Percentiles rank a stretch among this genome's conserved stretches.
phyloP scores from a whole-genome alignment of 2,888 invertebrate species.

The Ditula angustiorana region DNA sequence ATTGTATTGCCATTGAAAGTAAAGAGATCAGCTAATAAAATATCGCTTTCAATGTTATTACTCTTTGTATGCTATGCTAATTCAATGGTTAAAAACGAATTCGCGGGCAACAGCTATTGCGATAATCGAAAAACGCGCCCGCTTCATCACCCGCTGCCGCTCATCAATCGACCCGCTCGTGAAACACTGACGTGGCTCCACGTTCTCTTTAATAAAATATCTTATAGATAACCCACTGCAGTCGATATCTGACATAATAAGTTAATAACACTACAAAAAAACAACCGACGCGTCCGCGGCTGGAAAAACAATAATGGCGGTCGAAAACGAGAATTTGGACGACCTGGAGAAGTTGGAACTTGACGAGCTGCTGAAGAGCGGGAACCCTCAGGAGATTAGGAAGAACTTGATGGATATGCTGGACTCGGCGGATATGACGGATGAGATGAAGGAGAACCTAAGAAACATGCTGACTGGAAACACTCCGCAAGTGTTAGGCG shows the following conservation, averaged over 20 bases:
- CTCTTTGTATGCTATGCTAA: too few relatives aligned
- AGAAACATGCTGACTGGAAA: constrained; percentile 79
- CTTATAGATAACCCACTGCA: constrained; percentile 22
- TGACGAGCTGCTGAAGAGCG: constrained; percentile 63
- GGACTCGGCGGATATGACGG: constrained; percentile 85
- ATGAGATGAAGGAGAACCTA: constrained; percentile 87
- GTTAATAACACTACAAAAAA: constrained; percentile 6
- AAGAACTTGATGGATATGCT: constrained; percentile 86
- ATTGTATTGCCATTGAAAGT: too few relatives aligned
- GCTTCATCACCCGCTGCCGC: constrained; percentile 41
- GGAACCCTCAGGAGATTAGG: constrained; percentile 64
- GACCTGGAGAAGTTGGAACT: constrained; percentile 49
- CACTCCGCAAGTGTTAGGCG: constrained; percentile 68
- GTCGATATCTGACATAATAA: constrained; percentile 18
- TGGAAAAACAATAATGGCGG: constrained; percentile 52
- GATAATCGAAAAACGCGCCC: background rate
- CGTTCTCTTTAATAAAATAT: constrained; percentile 47
- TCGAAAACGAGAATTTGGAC: constrained; percentile 44
- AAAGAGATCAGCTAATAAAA: too few relatives aligned
- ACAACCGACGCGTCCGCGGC: background rate
- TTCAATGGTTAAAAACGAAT: too few relatives aligned
- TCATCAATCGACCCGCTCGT: constrained; percentile 44
- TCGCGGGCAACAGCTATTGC: too few relatives aligned
- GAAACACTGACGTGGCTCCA: constrained; percentile 55
- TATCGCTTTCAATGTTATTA: too few relatives aligned